Conservation (phyloP, 2,113 vertebrate species). For the Micronycteris hirsuta region DNA sequence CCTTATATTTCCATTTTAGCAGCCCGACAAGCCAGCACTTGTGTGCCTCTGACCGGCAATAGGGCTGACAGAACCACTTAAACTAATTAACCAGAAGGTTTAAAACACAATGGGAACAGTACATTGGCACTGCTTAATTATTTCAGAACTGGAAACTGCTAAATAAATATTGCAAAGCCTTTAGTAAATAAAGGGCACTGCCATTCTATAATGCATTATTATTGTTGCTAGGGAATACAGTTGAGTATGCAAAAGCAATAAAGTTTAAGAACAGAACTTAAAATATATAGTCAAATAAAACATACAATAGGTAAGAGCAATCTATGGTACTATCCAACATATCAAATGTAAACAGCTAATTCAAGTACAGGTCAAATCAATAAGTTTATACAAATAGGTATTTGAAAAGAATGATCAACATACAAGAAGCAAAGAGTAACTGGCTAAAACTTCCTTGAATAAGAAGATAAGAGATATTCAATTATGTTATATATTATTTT, state of each 20-base stretch:
- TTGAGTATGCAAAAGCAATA: background rate
- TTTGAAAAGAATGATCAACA: background rate
- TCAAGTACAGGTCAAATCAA: background rate
- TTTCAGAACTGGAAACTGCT: slow-evolving; percentile 40
- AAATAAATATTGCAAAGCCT: slow-evolving; percentile 46
- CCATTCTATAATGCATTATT: background rate
- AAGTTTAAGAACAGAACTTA: background rate
- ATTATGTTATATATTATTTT: background rate
- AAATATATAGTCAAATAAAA: background rate
- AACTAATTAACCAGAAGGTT: slow-evolving; percentile 52
- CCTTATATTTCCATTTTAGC: background rate
- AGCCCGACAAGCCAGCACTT: background rate
- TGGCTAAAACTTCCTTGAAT: background rate
- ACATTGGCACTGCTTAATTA: slow-evolving; percentile 16
- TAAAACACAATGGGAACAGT: slow-evolving; percentile 26
- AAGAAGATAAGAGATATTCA: background rate
- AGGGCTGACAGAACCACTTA: slow-evolving; percentile 53
- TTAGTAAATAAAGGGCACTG: slow-evolving; percentile 18
- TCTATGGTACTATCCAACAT: background rate
- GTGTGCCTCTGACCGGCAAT: background rate
- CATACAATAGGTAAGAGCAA: background rate
- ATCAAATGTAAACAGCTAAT: background rate
- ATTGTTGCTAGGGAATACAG: background rate
- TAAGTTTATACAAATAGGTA: background rate
- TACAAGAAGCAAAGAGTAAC: background rate